These are phyloP conservation scores for Augochlorella aurata DNA, from an alignment of 2,888 invertebrate genomes.

Conservation along the genomic window DNA sequence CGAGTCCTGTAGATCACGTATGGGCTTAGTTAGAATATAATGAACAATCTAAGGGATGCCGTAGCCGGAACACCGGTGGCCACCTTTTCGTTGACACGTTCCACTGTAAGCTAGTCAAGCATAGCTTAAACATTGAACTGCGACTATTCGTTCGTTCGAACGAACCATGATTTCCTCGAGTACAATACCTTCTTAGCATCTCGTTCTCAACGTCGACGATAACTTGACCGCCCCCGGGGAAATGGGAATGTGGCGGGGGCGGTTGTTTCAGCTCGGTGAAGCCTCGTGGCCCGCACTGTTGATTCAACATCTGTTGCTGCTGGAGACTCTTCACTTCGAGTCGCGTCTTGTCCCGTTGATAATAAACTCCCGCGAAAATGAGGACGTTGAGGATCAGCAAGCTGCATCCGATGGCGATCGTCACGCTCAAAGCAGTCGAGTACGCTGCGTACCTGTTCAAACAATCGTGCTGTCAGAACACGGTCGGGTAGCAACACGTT, in stretches of 20 bases:
- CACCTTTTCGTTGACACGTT: conserved; percentile 30
- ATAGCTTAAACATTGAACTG: not conserved
- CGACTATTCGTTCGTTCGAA: not conserved
- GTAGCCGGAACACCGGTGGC: not conserved
- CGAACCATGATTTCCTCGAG: not conserved
- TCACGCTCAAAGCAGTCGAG: conserved; percentile 94
- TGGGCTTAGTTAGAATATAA: too few species aligned
- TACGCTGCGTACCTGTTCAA: conserved; percentile 85
- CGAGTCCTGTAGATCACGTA: too few species aligned
- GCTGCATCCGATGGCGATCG: conserved; percentile 97
- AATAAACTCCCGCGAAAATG: conserved; percentile 97
- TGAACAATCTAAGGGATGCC: not conserved
- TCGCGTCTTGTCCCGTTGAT: conserved; percentile 92
- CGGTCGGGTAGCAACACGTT: not conserved
- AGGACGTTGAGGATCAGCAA: conserved; percentile 94
- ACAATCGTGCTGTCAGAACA: not conserved
- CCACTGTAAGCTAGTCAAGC: not conserved
- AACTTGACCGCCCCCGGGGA: conserved; percentile 90
- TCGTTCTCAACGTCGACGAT: conserved; percentile 93
- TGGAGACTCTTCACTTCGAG: conserved; percentile 90
- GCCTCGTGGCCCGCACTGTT: conserved; percentile 88
- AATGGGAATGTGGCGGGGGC: conserved; percentile 90
- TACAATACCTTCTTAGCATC: conserved; percentile 81
- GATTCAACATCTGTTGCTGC: conserved; percentile 89
- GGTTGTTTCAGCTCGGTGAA: conserved; percentile 79